These are phyloP conservation scores for Rhinoderma darwinii DNA, from an alignment of 2,113 vertebrate genomes.

Conservation along the genomic window DNA sequence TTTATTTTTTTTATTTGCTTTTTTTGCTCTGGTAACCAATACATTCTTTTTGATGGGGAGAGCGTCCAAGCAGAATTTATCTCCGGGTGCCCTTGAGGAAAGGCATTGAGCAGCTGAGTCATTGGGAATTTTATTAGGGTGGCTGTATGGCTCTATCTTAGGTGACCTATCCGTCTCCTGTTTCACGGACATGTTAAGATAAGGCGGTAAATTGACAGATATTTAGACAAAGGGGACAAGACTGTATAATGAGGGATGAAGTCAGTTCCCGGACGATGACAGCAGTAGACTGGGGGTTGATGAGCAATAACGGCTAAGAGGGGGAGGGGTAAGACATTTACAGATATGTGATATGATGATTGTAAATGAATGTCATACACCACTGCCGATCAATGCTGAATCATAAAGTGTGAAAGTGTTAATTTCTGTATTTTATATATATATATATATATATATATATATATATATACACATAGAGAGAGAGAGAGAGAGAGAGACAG, in stretches of 20 bases:
- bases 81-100: not conserved
- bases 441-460: too few species aligned
- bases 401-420: not conserved
- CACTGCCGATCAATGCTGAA: not conserved
- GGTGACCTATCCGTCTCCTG: slow-evolving; percentile 29
- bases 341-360: not conserved
- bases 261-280: slow-evolving; percentile 37
- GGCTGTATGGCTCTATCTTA: not conserved
- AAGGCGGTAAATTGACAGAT: slow-evolving; percentile 51
- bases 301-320: not conserved
- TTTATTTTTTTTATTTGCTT: not conserved
- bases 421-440: too few species aligned
- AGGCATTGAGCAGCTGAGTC: not conserved
- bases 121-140: slow-evolving; percentile 22
- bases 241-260: slow-evolving; percentile 46
- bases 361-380: not conserved
- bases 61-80: not conserved
- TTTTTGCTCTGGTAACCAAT: not conserved
- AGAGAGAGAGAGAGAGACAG: too few species aligned
- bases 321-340: not conserved
- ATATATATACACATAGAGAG: too few species aligned
- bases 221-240: slow-evolving; percentile 30
- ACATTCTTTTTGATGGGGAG: not conserved
- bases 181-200: slow-evolving; percentile 37
- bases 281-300: not conserved